phyloP scores from a whole-genome alignment of 2,797 vertebrate species.

The Alfaro cultratus region DNA sequence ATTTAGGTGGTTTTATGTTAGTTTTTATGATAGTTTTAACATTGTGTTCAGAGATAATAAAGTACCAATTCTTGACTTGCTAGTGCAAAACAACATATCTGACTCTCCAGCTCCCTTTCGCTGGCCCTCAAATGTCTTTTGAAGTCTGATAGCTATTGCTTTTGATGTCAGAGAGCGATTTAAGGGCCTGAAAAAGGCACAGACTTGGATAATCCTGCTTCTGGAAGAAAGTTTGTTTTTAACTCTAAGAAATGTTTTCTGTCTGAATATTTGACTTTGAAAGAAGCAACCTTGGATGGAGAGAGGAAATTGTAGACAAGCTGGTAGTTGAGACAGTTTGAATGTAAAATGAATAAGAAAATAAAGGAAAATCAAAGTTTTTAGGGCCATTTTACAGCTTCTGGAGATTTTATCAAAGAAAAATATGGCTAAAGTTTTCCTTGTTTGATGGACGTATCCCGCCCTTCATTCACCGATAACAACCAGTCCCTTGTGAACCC shows the following conservation, averaged over 20 bases:
- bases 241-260: background rate
- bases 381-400: background rate
- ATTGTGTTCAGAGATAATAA: background rate
- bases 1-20: no score
- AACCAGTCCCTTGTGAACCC: background rate
- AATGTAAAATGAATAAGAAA: background rate
- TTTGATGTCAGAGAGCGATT: background rate
- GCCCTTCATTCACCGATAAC: background rate
- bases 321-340: background rate
- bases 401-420: background rate
- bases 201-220: background rate
- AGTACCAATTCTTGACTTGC: background rate
- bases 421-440: background rate
- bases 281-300: background rate
- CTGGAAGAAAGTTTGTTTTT: background rate
- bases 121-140: background rate
- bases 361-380: background rate
- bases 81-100: background rate
- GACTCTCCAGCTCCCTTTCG: background rate
- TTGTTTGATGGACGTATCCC: background rate
- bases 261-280: background rate
- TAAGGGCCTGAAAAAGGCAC: background rate
- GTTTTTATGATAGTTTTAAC: background rate
- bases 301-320: background rate
- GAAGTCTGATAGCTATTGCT: background rate